These are phyloP conservation scores for Cephus sareptanus DNA, from an alignment of 2,888 invertebrate species.

Conservation along the genomic window DNA sequence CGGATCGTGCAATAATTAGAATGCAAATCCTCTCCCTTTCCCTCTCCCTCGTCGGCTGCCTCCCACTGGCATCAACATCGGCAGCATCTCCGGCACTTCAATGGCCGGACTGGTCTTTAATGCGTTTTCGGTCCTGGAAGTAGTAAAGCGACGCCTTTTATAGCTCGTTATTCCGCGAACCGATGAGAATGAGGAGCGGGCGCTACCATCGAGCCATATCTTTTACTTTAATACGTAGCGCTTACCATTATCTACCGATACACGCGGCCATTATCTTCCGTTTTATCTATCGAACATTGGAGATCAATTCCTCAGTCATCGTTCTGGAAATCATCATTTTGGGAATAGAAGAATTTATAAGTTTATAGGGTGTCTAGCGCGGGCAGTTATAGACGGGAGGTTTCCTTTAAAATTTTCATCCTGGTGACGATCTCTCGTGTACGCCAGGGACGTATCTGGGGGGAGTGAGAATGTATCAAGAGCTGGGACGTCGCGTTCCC, in stretches of 20 bases:
- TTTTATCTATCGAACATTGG: not conserved
- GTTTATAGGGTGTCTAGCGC: not conserved
- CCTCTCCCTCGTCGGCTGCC: slow-evolving; percentile 7
- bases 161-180: slow-evolving; percentile 48
- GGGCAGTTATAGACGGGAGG: not conserved
- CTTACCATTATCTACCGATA: not conserved
- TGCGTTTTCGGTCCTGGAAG: slow-evolving; percentile 47
- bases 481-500: not conserved
- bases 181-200: slow-evolving; percentile 38
- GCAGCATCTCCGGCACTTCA: not conserved
- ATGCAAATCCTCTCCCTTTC: slow-evolving; percentile 40
- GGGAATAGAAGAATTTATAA: not conserved
- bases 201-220: not conserved
- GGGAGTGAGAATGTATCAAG: not conserved
- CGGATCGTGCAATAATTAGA: slow-evolving; percentile 43
- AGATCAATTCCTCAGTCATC: not conserved
- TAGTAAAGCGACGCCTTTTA: slow-evolving; percentile 48
- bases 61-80: slow-evolving; percentile 19
- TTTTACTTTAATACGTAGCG: not conserved
- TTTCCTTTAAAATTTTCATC: not conserved
- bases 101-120: slow-evolving; percentile 34
- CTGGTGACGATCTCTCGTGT: not conserved
- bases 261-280: not conserved
- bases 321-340: not conserved
- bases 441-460: not conserved